These are phyloP conservation scores for Oryzias sinensis DNA, from an alignment of 2,797 vertebrate species.

Conservation along the genomic window DNA sequence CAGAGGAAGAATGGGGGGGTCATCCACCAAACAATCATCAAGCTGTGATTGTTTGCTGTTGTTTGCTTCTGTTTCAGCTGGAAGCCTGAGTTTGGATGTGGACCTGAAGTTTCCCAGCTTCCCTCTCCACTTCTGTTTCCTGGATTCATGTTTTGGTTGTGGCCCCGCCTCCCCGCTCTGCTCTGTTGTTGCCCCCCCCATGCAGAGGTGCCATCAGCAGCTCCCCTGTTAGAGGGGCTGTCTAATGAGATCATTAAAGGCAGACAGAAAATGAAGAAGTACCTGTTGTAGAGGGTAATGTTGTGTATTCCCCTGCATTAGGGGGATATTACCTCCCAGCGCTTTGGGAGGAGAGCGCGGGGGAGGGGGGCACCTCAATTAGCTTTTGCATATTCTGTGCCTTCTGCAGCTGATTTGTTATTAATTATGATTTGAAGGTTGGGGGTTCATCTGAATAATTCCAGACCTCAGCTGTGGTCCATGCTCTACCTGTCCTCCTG, in stretches of 20 bases:
- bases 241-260: constrained; percentile 75
- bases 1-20: no score
- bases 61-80: constrained; percentile 60
- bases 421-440: constrained; percentile 51
- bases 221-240: constrained; percentile 41
- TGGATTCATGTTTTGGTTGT: constrained; percentile 39
- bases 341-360: constrained; percentile 27
- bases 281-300: constrained; percentile 65
- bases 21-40: no score
- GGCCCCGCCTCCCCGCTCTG: constrained; percentile 25
- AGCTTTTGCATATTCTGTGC: constrained; percentile 40
- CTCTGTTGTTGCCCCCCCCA: constrained; percentile 39
- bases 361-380: constrained; percentile 47
- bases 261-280: constrained; percentile 73
- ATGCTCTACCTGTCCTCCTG: constrained; percentile 4
- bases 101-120: constrained; percentile 46
- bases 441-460: constrained; percentile 60
- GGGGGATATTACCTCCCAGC: constrained; percentile 39
- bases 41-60: constrained; percentile 66
- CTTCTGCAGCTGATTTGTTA: constrained; percentile 40
- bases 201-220: constrained; percentile 42
- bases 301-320: constrained; percentile 62
- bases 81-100: constrained; percentile 70
- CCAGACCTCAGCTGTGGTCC: constrained; percentile 34
- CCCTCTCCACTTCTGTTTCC: constrained; percentile 24